phyloP scores from a whole-genome alignment of 2,888 invertebrate genomes.

The Zonitis immaculata region DNA sequence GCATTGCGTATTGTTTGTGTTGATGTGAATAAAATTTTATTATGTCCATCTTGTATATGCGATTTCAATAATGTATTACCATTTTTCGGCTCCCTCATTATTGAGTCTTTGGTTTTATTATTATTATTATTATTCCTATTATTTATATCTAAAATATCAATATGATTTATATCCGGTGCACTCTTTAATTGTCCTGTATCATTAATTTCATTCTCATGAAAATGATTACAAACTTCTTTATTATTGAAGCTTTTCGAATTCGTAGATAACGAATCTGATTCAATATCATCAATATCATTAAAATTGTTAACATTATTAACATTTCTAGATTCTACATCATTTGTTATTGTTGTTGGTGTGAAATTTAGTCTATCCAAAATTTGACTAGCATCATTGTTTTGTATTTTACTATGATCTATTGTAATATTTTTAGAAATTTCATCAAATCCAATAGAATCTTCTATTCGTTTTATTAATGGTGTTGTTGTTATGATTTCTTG shows the following conservation, averaged over 20 bases:
- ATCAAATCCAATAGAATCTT: background rate
- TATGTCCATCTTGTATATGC: background rate
- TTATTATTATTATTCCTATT: background rate
- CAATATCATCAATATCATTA: background rate
- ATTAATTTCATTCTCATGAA: background rate
- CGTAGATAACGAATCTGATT: background rate
- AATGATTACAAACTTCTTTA: background rate
- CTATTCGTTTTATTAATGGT: background rate
- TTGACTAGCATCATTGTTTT: background rate
- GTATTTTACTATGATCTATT: background rate
- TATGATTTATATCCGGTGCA: background rate
- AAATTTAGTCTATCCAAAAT: background rate
- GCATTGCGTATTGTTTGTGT: constrained; percentile 8
- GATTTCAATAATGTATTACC: constrained; percentile 6
- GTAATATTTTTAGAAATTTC: background rate
- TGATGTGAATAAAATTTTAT: constrained; percentile 14
- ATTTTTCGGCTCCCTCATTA: background rate
- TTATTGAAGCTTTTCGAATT: background rate
- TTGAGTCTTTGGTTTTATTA: background rate
- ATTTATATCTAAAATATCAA: background rate
- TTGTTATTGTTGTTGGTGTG: background rate
- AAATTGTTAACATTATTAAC: background rate
- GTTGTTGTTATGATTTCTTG: background rate
- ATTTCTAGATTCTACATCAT: background rate
- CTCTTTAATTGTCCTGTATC: background rate